Evolutionary conservation across 2,113 vertebrate genomes (phyloP).

Genomic region (Equus quagga): DNA sequence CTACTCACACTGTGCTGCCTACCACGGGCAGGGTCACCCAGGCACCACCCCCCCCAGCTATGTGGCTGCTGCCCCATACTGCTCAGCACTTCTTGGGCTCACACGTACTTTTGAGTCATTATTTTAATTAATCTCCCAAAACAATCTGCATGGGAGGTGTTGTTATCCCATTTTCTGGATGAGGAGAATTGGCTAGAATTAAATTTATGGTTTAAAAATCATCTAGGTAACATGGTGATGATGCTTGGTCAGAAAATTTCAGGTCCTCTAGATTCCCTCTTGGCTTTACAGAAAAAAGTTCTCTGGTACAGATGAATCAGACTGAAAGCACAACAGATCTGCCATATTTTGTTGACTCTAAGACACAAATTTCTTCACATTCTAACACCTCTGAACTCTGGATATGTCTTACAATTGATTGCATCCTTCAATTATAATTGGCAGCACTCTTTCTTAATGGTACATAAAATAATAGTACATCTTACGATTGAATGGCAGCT

Average conservation of each 20-base stretch:
- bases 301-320: not conserved
- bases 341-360: not conserved
- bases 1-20: not conserved
- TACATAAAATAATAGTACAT: not conserved
- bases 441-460: not conserved
- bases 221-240: not conserved
- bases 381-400: not conserved
- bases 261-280: not conserved
- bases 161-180: not conserved
- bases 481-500: not conserved
- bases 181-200: not conserved
- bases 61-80: not conserved
- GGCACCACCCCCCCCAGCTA: no score
- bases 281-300: not conserved
- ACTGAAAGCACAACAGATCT: not conserved
- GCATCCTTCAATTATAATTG: not conserved
- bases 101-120: not conserved
- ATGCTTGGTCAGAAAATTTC: not conserved
- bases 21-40: not conserved
- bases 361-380: slow-evolving; percentile 7
- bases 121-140: not conserved
- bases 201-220: slow-evolving; percentile 34
- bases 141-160: not conserved
- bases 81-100: not conserved
- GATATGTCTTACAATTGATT: not conserved